Conservation (phyloP, 2,797 vertebrate species). For the Pangasius krempfi region DNA sequence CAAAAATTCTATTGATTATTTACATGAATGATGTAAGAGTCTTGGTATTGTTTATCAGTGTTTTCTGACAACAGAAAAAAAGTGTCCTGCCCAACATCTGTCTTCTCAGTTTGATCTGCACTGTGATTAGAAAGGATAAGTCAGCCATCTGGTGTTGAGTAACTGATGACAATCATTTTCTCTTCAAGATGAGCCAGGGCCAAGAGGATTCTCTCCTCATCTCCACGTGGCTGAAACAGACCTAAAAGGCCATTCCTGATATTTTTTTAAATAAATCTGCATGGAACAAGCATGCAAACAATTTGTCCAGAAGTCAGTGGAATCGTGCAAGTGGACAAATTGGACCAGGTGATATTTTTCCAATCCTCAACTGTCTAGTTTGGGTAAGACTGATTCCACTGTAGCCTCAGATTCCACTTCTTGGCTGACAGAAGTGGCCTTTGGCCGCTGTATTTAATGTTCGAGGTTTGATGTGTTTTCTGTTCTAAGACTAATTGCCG, state of each 20-base stretch:
- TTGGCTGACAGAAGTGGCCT: no score
- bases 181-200: not conserved
- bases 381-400: no score
- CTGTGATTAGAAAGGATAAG: not conserved
- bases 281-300: not conserved
- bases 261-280: not conserved
- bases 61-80: not conserved
- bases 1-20: not conserved
- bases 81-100: conserved; percentile 38
- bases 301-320: not conserved
- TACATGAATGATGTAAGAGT: not conserved
- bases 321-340: not conserved
- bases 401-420: no score
- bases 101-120: not conserved
- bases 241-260: not conserved
- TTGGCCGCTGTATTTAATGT: no score
- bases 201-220: not conserved
- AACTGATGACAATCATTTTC: conserved; percentile 1
- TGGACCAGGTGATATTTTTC: no score
- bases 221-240: not conserved
- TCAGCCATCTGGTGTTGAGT: conserved; percentile 19
- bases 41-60: conserved; percentile 14
- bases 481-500: no score
- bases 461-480: no score
- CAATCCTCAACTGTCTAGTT: no score